A percentile compares a stretch with the other conserved stretches of the same genome.
phyloP scores from a whole-genome alignment of 1,140 invertebrate genomes.

The Colletes gigas region DNA sequence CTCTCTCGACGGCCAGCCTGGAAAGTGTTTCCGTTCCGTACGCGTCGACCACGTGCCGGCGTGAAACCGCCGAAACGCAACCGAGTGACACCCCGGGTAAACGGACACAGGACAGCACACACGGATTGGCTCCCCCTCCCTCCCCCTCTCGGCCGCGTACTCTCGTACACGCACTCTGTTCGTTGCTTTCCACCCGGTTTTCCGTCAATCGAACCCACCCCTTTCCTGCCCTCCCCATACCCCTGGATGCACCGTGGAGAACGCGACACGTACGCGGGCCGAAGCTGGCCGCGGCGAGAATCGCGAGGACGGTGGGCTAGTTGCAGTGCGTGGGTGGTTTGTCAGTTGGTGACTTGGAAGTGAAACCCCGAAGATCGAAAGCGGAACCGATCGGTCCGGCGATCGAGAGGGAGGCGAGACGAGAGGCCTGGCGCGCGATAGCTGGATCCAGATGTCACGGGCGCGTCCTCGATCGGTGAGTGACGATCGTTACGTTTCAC shows the following conservation, averaged over 20 bases:
- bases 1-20: conserved; percentile 54
- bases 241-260: conserved; percentile 1
- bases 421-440: not conserved
- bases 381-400: not conserved
- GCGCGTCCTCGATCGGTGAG: conserved; percentile 55
- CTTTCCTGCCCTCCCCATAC: not conserved
- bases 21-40: conserved; percentile 55
- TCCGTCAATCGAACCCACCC: not conserved
- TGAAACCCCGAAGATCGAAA: conserved; percentile 23
- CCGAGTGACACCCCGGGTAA: not conserved
- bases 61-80: conserved; percentile 30
- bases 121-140: not conserved
- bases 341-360: conserved; percentile 60
- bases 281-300: not conserved
- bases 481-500: conserved; percentile 1
- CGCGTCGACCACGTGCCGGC: conserved; percentile 72
- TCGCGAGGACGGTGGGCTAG: conserved; percentile 25
- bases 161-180: not conserved
- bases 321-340: conserved; percentile 53
- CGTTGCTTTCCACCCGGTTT: not conserved
- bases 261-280: not conserved
- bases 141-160: too few relatives aligned
- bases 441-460: conserved; percentile 56
- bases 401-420: not conserved
- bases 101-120: not conserved